Evolutionary conservation across 2,113 vertebrate species (phyloP), one percentile per base, ranked within the genome.

Genomic region (Eurypyga helias): DNA sequence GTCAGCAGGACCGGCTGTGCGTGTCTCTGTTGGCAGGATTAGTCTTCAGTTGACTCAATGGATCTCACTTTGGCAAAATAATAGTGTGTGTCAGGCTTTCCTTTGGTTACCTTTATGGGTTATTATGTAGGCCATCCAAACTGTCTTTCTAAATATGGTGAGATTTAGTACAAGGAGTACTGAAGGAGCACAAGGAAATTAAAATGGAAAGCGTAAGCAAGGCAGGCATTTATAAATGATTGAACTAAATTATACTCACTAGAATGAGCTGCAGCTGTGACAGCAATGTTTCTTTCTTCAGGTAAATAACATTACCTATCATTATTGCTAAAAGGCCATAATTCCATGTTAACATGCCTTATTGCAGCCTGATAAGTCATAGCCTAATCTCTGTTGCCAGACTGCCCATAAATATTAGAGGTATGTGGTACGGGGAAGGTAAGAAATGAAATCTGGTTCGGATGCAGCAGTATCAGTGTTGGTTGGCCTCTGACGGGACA

Each of bases 221-320:
- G 83, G 89, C 80, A 90, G 94, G 91, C 94, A 73, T 94, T 96
- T 95, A 97, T 97, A 96, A 96, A 94, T 93, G 92, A 95, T 88
- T 91, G 94, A 95, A 76, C 87, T 94, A 93, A 97, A 97, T 94
- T 95, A 66, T 64, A 67, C 64, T 90, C 73, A 71, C 75, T 72
- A 41, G 91, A 92, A 97, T 62, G 83, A 95, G 79, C 71, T 95
- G 73, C 87, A 90, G 86, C 93, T 94, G 93, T 83, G 91, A 83
- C 93, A 96, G 65, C 19, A 11, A 60, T 87, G 85, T 85, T 95
- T 94, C 75, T 92, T 95, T 95, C 91, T 94, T 89, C 91, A 96
- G 96, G 92, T 96, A 96, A 95, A 96, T 97, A 96, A 93, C 95
- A 93, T 96, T 95, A 89, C 88, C 86, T 51, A 69, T 96, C 80